These are phyloP conservation scores for Aphelenchoides besseyi DNA, from an alignment of 1,140 invertebrate genomes.

Conservation along the genomic window DNA sequence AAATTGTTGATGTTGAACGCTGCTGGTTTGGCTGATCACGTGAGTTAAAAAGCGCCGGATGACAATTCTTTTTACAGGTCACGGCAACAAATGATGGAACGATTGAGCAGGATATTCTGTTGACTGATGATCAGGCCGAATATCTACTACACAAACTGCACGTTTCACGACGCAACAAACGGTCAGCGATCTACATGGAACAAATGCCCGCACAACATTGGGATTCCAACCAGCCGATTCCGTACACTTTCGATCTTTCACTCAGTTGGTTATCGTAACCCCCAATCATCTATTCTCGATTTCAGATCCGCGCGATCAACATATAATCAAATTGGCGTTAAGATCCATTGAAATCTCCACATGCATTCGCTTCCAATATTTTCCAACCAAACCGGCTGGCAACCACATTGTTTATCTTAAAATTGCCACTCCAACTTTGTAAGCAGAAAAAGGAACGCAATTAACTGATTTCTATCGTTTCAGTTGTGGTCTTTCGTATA, in stretches of 20 bases:
- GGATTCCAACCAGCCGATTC: slow-evolving; percentile 39
- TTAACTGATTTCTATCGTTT: slow-evolving; percentile 24
- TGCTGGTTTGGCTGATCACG: slow-evolving; percentile 43
- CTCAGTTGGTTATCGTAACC: slow-evolving; percentile 31
- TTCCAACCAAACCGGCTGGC: slow-evolving; percentile 25
- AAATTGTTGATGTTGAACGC: slow-evolving; percentile 35
- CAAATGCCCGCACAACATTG: slow-evolving; percentile 46
- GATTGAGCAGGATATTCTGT: slow-evolving; percentile 48
- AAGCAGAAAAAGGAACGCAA: slow-evolving; percentile 20
- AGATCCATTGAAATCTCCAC: slow-evolving; percentile 35
- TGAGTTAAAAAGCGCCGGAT: background rate
- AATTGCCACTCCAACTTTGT: slow-evolving; percentile 52
- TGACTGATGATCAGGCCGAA: slow-evolving; percentile 44
- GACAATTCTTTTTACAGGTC: slow-evolving; percentile 30
- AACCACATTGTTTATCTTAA: slow-evolving; percentile 52
- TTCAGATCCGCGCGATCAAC: slow-evolving; percentile 39
- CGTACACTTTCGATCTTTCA: slow-evolving; percentile 42
- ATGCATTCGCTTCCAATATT: slow-evolving; percentile 46
- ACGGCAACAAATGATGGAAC: slow-evolving; percentile 48
- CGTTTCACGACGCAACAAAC: slow-evolving; percentile 8
- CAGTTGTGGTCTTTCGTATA: slow-evolving; percentile 60
- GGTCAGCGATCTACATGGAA: slow-evolving; percentile 40
- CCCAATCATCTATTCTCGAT: background rate
- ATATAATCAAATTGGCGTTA: slow-evolving; percentile 34
- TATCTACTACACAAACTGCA: slow-evolving; percentile 31